Base-by-base conservation (phyloP, 64 coral and sea anemone genomes). In the Platygyra sinensis region DNA sequence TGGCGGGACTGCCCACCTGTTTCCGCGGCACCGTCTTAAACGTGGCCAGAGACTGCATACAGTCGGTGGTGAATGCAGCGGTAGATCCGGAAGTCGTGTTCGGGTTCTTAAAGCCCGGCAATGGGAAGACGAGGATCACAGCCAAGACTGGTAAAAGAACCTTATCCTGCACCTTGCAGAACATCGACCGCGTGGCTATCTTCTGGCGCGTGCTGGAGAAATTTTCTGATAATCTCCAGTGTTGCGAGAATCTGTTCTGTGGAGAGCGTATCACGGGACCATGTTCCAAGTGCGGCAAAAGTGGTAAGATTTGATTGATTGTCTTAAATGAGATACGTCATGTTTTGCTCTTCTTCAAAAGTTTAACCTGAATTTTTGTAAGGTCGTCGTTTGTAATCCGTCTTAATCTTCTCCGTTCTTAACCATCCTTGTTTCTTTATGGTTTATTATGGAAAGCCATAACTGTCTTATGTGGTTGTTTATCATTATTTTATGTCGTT, bases 121-220 rank as follows among this genome's bases (percentile, higher is more conserved):
- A 79, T 36, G 96, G 96, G 7, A 95, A 93, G 78, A 90, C 91
- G 22, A 85, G 55, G 59, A 94, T 98, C 20, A 73, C 49, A 2
- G 93, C 80, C 16, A 88, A 92, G 51, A 57, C 75, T 73, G 94
- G 90, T 30, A 88, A 89, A 13, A 73, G 93, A 51, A 86, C 65
- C 16, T 69, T 95, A 38, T 93, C 77, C 20, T 98, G 96, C 59
- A 67, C 72, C 50, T 74, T 98, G 62, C 96, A 98, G 74, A 85
- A 75, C 62, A 91, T 98, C 28, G 94, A 98, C 64, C 88, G 93
- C 39, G 93, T 95, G 19, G 82, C 86, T 30, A 87, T 95, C 49
- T 98, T 98, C 88, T 98, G 96, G 96, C 83, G 88, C 30, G 96
- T 98, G 32, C 84, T 98, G 86, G 96, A 93, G 54, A 92, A 91